phyloP scores from a whole-genome alignment of 1,140 invertebrate genomes.

The Drosophila rufa region DNA sequence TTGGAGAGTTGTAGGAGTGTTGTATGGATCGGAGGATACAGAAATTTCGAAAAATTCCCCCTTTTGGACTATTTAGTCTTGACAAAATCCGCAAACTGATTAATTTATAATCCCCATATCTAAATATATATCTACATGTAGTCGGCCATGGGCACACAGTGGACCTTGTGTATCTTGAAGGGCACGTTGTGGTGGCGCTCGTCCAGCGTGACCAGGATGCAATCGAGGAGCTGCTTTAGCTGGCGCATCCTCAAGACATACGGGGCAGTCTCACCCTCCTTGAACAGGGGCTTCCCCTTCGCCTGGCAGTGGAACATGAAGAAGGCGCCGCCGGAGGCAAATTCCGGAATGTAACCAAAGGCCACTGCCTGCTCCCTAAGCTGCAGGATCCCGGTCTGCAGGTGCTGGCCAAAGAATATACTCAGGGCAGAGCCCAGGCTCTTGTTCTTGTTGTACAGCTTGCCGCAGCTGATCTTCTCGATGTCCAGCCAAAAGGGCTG shows the following conservation, averaged over 20 bases:
- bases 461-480: conserved; percentile 86
- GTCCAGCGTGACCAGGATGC: conserved; percentile 85
- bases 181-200: conserved; percentile 29
- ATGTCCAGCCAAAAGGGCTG: conserved; percentile 86
- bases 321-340: conserved; percentile 80
- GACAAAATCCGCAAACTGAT: neutral
- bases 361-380: conserved; percentile 86
- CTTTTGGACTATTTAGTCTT: too few relatives aligned
- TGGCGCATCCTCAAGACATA: conserved; percentile 87
- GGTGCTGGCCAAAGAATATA: conserved; percentile 86
- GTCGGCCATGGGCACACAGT: conserved; percentile 24
- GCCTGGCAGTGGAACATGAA: conserved; percentile 87
- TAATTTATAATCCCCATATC: neutral
- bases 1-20: neutral
- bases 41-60: neutral
- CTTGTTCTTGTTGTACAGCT: conserved; percentile 86
- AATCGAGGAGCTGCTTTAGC: conserved; percentile 86
- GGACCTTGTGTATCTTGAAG: conserved; percentile 49
- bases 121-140: neutral
- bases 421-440: conserved; percentile 86
- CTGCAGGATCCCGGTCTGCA: conserved; percentile 85
- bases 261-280: conserved; percentile 85
- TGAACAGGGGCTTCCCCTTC: conserved; percentile 86
- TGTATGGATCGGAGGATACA: neutral
- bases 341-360: conserved; percentile 86